These are phyloP conservation scores for Polydrusus tereticollis DNA, from an alignment of 2,888 invertebrate genomes.

Conservation along the genomic window DNA sequence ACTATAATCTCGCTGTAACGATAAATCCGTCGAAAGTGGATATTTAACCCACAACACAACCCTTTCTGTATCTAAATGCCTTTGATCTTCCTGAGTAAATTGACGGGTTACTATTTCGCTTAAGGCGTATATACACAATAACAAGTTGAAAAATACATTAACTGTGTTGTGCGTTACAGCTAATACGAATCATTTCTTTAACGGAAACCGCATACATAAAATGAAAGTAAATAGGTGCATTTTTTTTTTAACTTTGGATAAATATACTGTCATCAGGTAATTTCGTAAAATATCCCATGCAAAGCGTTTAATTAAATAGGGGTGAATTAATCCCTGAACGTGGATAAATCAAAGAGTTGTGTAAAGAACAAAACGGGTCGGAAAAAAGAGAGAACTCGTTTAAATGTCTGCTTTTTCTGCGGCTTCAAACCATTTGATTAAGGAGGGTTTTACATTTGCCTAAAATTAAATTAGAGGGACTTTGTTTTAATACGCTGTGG, in stretches of 20 bases:
- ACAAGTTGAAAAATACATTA: too few species aligned
- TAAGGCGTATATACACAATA: too few species aligned
- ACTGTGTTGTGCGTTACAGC: too few species aligned
- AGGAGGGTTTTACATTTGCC: constrained; percentile 1
- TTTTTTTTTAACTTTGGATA: too few species aligned
- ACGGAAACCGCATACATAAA: too few species aligned
- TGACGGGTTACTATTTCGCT: too few species aligned
- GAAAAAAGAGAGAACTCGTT: neutral
- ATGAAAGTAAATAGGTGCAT: too few species aligned
- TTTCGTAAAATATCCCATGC: neutral
- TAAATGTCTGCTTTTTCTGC: neutral
- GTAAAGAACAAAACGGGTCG: neutral
- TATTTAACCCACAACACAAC: neutral
- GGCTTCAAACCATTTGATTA: neutral
- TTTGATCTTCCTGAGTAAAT: neutral
- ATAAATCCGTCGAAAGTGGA: neutral
- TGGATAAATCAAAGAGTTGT: neutral
- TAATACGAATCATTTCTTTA: too few species aligned
- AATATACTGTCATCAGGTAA: neutral
- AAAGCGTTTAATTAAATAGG: constrained; percentile 5
- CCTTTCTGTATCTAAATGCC: neutral
- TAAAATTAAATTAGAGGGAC: constrained; percentile 4
- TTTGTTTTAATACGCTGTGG: neutral
- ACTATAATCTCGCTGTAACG: neutral
- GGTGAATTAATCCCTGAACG: neutral